Conservation (phyloP, 2,797 vertebrate species). For the Poeciliopsis gracilis region DNA sequence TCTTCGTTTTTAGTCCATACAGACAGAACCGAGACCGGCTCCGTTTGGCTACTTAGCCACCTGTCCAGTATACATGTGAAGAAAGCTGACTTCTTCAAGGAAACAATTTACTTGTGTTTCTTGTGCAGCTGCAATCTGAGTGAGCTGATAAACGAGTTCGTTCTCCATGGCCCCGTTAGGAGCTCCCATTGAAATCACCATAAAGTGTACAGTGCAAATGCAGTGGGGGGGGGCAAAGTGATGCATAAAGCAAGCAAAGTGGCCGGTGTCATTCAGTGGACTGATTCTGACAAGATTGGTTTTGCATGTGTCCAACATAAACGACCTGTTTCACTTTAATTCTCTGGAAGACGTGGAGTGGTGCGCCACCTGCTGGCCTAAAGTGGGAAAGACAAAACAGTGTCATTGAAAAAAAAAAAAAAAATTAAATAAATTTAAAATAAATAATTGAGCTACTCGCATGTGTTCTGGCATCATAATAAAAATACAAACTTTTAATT, state of each 20-base stretch:
- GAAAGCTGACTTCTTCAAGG: constrained; percentile 53
- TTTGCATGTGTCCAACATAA: constrained; percentile 33
- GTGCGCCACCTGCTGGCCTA: constrained; percentile 68
- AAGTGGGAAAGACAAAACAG: constrained; percentile 30
- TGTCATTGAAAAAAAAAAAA: neutral
- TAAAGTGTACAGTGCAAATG: constrained; percentile 34
- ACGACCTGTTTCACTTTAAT: constrained; percentile 33
- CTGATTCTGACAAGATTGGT: constrained; percentile 23
- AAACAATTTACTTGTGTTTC: constrained; percentile 40
- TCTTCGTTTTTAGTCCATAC: constrained; percentile 36
- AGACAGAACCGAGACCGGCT: constrained; percentile 46
- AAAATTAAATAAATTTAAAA: neutral
- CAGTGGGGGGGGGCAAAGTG: neutral
- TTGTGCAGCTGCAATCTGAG: constrained; percentile 47
- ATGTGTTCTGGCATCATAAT: too few species aligned
- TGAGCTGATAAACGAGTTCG: constrained; percentile 47
- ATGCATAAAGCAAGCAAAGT: constrained; percentile 11
- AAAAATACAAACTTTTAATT: neutral
- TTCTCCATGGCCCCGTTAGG: constrained; percentile 45
- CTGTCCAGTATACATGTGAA: constrained; percentile 62
- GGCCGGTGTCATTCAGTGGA: constrained; percentile 31
- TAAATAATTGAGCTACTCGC: neutral
- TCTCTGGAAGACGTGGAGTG: constrained; percentile 40
- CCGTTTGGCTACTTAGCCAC: constrained; percentile 58
- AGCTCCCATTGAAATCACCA: constrained; percentile 50